A percentile compares a stretch with the other conserved stretches of the same genome.
These are phyloP conservation scores for Eidolon dupreanum DNA, from an alignment of 2,797 vertebrate genomes.

Conservation along the genomic window DNA sequence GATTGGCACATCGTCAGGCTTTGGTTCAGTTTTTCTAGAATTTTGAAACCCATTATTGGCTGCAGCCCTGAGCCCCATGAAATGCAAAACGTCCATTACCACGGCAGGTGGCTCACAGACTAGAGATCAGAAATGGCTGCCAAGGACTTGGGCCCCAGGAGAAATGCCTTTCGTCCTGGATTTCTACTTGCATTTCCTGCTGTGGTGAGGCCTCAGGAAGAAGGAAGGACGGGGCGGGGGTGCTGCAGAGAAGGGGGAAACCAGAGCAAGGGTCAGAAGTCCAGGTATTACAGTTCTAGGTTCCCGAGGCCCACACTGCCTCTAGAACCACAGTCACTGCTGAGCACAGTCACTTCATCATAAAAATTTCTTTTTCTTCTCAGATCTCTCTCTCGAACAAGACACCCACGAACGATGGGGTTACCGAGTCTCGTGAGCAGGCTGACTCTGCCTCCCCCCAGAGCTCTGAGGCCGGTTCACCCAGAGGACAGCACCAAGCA, in stretches of 20 bases:
- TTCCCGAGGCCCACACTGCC: neutral
- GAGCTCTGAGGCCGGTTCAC: neutral
- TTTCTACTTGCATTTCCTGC: neutral
- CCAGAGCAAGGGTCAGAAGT: neutral
- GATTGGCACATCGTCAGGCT: too few relatives aligned
- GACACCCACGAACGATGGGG: accelerated
- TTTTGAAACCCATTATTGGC: neutral
- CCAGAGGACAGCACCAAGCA: neutral
- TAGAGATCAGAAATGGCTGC: neutral
- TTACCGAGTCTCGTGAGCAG: neutral
- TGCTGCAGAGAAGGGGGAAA: too few relatives aligned
- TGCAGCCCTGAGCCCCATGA: neutral
- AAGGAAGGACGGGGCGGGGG: neutral
- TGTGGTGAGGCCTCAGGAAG: neutral
- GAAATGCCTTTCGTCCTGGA: neutral
- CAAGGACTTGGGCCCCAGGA: neutral
- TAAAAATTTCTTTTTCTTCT: neutral
- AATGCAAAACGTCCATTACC: too few relatives aligned
- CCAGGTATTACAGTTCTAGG: accelerated
- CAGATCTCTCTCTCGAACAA: neutral
- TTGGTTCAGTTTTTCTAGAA: neutral
- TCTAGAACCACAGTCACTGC: neutral
- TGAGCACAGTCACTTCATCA: neutral
- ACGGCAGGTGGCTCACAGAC: neutral
- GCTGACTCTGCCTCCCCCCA: neutral